These are phyloP conservation scores for Orchesellides sinensis DNA, from an alignment of 2,888 invertebrate genomes.

Conservation along the genomic window DNA sequence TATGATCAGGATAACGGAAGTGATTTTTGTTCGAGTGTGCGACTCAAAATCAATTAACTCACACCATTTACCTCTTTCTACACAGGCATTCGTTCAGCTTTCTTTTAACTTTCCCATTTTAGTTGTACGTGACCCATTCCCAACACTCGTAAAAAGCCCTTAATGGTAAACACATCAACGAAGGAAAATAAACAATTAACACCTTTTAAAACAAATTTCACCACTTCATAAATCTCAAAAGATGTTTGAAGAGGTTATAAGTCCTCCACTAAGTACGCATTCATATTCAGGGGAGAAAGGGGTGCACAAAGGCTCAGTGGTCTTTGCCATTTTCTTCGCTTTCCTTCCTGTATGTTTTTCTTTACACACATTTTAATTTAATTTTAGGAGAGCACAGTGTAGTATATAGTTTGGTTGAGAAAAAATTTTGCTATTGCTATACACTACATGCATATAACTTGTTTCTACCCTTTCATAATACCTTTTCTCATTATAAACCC, in stretches of 20 bases:
- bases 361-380: background rate
- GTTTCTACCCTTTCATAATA: no score
- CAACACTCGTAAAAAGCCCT: background rate
- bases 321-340: background rate
- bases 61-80: conserved; percentile 31
- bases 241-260: background rate
- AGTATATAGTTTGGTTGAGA: no score
- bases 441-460: no score
- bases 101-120: no score
- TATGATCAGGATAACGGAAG: no score
- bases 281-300: conserved; percentile 7
- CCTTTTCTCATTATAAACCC: no score
- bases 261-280: conserved; percentile 19
- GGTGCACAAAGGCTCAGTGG: background rate
- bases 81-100: background rate
- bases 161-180: conserved; percentile 38
- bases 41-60: conserved; percentile 39
- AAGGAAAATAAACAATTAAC: conserved; percentile 60
- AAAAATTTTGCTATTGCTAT: no score
- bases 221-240: conserved; percentile 38
- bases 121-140: conserved; percentile 1
- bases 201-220: conserved; percentile 53
- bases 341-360: background rate
- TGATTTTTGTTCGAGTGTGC: no score
- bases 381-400: background rate